A percentile compares a stretch with the other conserved stretches of the same genome.
Conservation (phyloP, 2,888 invertebrate genomes). For the Pantelozetes paolii region DNA sequence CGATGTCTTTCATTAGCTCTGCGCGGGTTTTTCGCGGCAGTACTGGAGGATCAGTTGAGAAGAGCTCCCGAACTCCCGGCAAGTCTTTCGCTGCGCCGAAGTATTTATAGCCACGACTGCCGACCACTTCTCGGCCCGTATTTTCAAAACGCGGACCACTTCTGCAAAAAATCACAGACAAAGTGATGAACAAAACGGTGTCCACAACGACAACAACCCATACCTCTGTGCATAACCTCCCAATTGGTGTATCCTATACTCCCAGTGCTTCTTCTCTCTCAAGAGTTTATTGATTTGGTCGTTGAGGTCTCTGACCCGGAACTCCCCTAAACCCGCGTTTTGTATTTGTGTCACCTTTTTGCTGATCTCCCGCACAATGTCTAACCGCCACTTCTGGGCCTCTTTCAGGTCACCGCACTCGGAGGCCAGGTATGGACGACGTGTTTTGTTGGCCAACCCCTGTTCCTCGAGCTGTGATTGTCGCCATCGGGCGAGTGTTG, state of each 20-base stretch:
- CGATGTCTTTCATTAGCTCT: constrained; percentile 95
- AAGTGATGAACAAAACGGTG: constrained; percentile 4
- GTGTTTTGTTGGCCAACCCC: constrained; percentile 64
- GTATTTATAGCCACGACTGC: constrained; percentile 96
- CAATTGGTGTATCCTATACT: constrained; percentile 86
- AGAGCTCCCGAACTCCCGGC: constrained; percentile 94
- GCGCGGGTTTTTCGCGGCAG: constrained; percentile 86
- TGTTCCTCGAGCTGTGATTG: constrained; percentile 78
- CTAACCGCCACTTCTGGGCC: constrained; percentile 93
- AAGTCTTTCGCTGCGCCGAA: constrained; percentile 97
- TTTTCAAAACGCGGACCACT: constrained; percentile 88
- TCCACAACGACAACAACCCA: background rate
- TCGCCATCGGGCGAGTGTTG: constrained; percentile 95
- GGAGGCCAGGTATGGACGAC: constrained; percentile 87
- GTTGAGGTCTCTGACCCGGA: constrained; percentile 92
- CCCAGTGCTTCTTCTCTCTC: constrained; percentile 96
- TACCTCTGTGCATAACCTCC: constrained; percentile 64
- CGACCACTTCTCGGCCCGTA: constrained; percentile 92
- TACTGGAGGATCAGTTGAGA: constrained; percentile 90
- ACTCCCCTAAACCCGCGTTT: constrained; percentile 98
- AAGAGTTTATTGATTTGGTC: constrained; percentile 98
- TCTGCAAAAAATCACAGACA: constrained; percentile 59
- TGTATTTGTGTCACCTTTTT: constrained; percentile 99
- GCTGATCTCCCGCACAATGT: constrained; percentile 94
- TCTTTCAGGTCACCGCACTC: constrained; percentile 87